Percentiles rank a stretch among this genome's conserved stretches.
phyloP scores from a whole-genome alignment of 92 coral and sea anemone genomes.

The Umimayanthus kanabou region DNA sequence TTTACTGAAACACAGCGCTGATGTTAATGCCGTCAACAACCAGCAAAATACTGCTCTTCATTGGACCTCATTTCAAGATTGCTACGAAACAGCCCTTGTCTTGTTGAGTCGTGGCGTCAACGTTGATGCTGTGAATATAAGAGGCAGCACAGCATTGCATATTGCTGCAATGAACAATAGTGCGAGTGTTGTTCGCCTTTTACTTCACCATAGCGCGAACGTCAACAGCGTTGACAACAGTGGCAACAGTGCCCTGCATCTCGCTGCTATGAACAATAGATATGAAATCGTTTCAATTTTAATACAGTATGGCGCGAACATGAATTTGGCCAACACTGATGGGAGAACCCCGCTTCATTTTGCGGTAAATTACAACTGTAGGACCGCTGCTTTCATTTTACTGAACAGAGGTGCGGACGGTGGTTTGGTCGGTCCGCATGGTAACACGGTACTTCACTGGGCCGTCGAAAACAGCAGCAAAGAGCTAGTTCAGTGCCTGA shows the following conservation, averaged over 20 bases:
- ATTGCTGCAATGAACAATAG: slow-evolving; percentile 7
- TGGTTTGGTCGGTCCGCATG: not conserved
- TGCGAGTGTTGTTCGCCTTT: not conserved
- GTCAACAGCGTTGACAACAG: not conserved
- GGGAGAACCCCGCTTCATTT: slow-evolving; percentile 3
- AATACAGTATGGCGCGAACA: not conserved
- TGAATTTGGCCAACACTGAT: not conserved
- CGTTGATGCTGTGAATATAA: not conserved
- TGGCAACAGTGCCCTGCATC: slow-evolving; percentile 12
- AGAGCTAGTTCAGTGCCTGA: not conserved
- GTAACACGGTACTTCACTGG: not conserved
- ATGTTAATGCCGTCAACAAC: not conserved
- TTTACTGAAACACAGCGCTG: not conserved
- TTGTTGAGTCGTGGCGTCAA: not conserved
- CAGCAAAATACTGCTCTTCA: slow-evolving; percentile 20
- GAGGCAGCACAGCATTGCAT: not conserved
- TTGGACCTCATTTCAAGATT: not conserved
- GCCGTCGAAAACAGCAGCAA: not conserved
- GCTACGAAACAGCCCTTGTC: slow-evolving; percentile 1
- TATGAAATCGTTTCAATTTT: slow-evolving; percentile 13
- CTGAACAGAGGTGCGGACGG: not conserved
- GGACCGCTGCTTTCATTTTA: not conserved
- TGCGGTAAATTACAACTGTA: not conserved
- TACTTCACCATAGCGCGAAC: not conserved
- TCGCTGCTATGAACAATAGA: slow-evolving; percentile 16